Evolutionary conservation across 2,113 vertebrate genomes (phyloP).

Genomic region (Lutjanus erythropterus): DNA sequence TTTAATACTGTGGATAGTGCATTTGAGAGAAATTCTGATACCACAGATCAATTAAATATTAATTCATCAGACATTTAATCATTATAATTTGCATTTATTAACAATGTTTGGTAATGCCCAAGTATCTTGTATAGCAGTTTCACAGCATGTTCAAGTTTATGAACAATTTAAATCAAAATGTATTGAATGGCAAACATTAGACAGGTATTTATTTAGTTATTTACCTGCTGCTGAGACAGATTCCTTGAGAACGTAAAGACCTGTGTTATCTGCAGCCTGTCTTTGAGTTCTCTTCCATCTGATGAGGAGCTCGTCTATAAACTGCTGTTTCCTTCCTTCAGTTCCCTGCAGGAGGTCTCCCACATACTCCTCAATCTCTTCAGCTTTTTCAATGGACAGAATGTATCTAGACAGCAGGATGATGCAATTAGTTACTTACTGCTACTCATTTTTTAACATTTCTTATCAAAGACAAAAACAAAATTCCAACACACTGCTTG

Average conservation of each 20-base stretch:
- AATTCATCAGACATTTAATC: background rate
- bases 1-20: background rate
- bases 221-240: slow-evolving; percentile 65
- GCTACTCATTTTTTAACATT: background rate
- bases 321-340: slow-evolving; percentile 88
- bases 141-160: background rate
- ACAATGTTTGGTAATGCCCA: background rate
- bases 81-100: background rate
- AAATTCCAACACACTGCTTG: background rate
- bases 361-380: slow-evolving; percentile 95
- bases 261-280: slow-evolving; percentile 71
- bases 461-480: background rate
- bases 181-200: background rate
- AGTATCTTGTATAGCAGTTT: background rate
- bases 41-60: no score
- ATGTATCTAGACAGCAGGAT: slow-evolving; percentile 87
- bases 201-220: background rate
- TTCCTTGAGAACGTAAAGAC: slow-evolving; percentile 73
- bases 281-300: slow-evolving; percentile 86
- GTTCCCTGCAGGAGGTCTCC: slow-evolving; percentile 93
- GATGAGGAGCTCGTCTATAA: slow-evolving; percentile 91
- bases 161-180: background rate
- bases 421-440: background rate
- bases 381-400: slow-evolving; percentile 90
- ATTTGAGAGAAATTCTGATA: background rate